These are phyloP conservation scores for Drosophila cardini DNA, from an alignment of 1,140 invertebrate species.

Conservation along the genomic window DNA sequence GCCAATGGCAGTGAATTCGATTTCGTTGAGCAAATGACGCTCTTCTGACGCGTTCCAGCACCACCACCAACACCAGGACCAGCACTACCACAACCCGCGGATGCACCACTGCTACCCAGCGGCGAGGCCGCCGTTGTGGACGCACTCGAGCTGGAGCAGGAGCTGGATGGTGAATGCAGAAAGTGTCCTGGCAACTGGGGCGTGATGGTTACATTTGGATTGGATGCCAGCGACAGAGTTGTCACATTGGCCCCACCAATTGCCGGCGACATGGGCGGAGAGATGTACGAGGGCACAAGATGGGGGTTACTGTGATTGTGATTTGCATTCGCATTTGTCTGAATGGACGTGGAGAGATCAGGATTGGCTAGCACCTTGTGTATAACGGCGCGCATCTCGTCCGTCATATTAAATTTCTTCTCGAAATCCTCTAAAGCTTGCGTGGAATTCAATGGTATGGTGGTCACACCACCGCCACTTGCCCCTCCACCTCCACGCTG, in stretches of 20 bases:
- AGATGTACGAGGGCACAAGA: conserved; percentile 73
- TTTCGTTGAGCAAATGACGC: conserved; percentile 81
- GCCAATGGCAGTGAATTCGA: conserved; percentile 66
- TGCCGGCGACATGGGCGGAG: conserved; percentile 80
- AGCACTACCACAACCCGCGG: not conserved
- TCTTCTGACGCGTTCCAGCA: conserved; percentile 62
- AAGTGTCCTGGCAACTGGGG: conserved; percentile 79
- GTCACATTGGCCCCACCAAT: conserved; percentile 58
- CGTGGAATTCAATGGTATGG: conserved; percentile 75
- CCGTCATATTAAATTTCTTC: conserved; percentile 83
- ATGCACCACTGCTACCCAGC: conserved; percentile 33
- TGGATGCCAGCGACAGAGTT: conserved; percentile 70
- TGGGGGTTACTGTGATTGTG: conserved; percentile 14
- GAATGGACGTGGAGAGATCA: conserved; percentile 80
- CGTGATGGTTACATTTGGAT: conserved; percentile 79
- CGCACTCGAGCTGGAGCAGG: conserved; percentile 64
- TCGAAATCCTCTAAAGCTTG: conserved; percentile 79
- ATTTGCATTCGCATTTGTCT: conserved; percentile 66
- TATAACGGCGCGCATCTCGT: conserved; percentile 82
- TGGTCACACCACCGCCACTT: conserved; percentile 41
- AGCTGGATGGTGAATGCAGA: conserved; percentile 72
- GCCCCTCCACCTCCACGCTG: conserved; percentile 7
- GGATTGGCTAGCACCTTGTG: conserved; percentile 83
- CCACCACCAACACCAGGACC: not conserved
- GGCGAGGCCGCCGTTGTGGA: conserved; percentile 74